These are phyloP conservation scores for Tineola bisselliella DNA, from an alignment of 2,888 invertebrate genomes.

Conservation along the genomic window DNA sequence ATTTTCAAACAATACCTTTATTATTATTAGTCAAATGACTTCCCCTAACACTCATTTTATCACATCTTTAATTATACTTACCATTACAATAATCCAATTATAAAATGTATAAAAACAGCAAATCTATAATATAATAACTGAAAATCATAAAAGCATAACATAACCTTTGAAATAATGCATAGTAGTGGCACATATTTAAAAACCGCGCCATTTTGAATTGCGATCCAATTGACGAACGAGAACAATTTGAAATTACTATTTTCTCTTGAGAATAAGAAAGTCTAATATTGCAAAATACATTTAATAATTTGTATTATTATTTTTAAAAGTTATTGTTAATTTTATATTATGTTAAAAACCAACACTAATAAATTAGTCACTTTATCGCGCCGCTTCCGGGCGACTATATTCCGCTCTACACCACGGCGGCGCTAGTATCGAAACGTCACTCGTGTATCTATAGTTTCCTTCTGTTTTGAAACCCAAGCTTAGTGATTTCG, in stretches of 20 bases:
- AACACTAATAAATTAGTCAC: neutral
- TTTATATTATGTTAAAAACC: too few relatives aligned
- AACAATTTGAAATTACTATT: neutral
- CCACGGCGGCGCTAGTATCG: constrained; percentile 53
- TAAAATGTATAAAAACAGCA: neutral
- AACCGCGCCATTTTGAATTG: constrained; percentile 31
- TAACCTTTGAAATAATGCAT: neutral
- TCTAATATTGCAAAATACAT: too few relatives aligned
- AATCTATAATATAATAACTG: neutral
- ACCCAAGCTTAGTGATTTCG: constrained; percentile 65
- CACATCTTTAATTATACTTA: neutral
- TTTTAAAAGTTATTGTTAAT: too few relatives aligned
- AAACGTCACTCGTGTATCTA: constrained; percentile 66
- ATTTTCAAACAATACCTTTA: too few relatives aligned
- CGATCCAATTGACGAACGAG: constrained; percentile 26
- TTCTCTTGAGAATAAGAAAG: neutral
- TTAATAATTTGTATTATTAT: too few relatives aligned
- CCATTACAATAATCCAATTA: neutral
- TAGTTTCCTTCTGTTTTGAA: constrained; percentile 70
- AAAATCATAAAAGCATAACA: neutral
- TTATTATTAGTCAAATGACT: too few relatives aligned
- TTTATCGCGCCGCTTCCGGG: constrained; percentile 29
- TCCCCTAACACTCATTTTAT: too few relatives aligned
- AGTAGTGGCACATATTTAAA: constrained; percentile 28
- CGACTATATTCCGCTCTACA: constrained; percentile 28